A percentile compares a stretch with the other conserved stretches of the same genome.
Evolutionary conservation across 2,888 invertebrate species (phyloP).

Genomic region (Apeira syringaria): DNA sequence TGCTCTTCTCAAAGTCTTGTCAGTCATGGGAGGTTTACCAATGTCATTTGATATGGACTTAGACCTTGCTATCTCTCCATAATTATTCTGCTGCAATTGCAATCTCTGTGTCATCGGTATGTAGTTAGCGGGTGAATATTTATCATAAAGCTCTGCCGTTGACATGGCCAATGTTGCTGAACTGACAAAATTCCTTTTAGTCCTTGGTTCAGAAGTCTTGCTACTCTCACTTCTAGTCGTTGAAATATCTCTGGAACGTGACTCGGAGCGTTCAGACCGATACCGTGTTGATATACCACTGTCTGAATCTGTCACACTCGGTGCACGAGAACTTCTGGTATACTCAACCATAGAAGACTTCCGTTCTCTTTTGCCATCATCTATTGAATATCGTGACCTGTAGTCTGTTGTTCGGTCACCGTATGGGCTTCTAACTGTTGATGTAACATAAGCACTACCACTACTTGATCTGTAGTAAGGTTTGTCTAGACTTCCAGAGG

Average conservation of each 20-base stretch:
- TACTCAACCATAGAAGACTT: slow-evolving; percentile 70
- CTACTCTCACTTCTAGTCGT: slow-evolving; percentile 82
- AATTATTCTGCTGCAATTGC: slow-evolving; percentile 56
- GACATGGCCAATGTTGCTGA: slow-evolving; percentile 82
- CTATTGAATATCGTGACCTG: slow-evolving; percentile 61
- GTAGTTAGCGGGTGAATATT: slow-evolving; percentile 90
- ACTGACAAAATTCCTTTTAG: slow-evolving; percentile 35
- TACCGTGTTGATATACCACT: slow-evolving; percentile 66
- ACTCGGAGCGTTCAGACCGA: slow-evolving; percentile 75
- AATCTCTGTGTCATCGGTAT: slow-evolving; percentile 83
- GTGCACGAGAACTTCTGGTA: slow-evolving; percentile 60
- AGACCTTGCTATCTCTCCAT: slow-evolving; percentile 72
- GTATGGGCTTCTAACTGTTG: slow-evolving; percentile 54
- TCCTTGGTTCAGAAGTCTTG: slow-evolving; percentile 43
- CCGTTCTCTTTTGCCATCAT: slow-evolving; percentile 70
- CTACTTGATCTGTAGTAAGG: slow-evolving; percentile 77
- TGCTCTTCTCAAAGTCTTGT: slow-evolving; percentile 53
- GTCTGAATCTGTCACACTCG: slow-evolving; percentile 76
- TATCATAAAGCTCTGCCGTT: slow-evolving; percentile 87
- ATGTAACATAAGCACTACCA: slow-evolving; percentile 68
- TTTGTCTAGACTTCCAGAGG: slow-evolving; percentile 77
- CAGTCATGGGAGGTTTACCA: slow-evolving; percentile 72
- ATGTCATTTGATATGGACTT: slow-evolving; percentile 85
- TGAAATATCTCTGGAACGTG: slow-evolving; percentile 78
- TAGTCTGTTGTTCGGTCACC: slow-evolving; percentile 69